Evolutionary conservation across 1,140 invertebrate genomes (phyloP), one percentile per base, ranked within the genome.

Genomic region (Drosophila funebris): DNA sequence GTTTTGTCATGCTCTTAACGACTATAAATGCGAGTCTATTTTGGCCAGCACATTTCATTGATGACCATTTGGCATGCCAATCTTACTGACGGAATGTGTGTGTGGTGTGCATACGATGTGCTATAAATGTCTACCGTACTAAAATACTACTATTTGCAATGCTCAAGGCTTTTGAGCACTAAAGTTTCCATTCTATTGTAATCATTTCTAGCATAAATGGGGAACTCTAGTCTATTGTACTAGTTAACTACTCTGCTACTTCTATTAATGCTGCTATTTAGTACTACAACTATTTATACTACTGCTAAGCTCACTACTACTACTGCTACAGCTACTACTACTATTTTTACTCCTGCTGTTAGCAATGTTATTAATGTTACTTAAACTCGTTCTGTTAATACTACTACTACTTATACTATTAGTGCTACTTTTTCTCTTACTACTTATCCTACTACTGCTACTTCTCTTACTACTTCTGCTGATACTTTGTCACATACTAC

Each of bases 1-100:
- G 54, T 31, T 66, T 73, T 74, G 46, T 60, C 62, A 67, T 64
- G 53, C 61, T 57, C 68, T 75, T 61, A 58, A 50, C 18, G 18
- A 14, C 3, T 37, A 43, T 71, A 77, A 62, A 75, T 83, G 56
- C 53, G 27, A 64, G 43, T 67, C 72, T 83, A 79, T 84, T 76
- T 79, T 73, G 56, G 63, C 53, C 48, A 20, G 7, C 31, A 27
- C 7, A 73, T 39, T 58, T 53, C 39, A 79, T 64, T 69, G 69
- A 48, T 78, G 52, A 60, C 57, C 64, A 64, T 71, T 75, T 71
- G 69, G 39, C 44, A 53, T 43, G 36, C 14, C 36, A 20, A 37
- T 61, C 11, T 33, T 50, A 18, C 22, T 43, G 43, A 27, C 57
- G 18, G 39, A 73, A 63, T 48, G 14, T 54, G 41, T 50, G 46